Conservation (phyloP, 2,797 vertebrate species). For the Spheniscus humboldti region DNA sequence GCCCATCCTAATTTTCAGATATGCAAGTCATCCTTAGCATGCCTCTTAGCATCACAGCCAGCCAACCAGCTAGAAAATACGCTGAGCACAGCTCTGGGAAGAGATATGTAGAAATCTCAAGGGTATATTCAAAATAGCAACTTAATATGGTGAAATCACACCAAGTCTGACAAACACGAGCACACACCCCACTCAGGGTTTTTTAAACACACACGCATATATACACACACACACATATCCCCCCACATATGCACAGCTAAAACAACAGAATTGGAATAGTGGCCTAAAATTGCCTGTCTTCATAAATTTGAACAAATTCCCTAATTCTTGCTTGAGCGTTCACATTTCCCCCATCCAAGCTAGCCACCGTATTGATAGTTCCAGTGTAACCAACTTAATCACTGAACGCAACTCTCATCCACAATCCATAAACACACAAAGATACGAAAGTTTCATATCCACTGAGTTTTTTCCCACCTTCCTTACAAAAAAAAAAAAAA, state of each 20-base stretch:
- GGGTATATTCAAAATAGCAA: not conserved
- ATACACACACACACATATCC: not conserved
- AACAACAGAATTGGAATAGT: not conserved
- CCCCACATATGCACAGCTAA: not conserved
- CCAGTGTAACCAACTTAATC: not conserved
- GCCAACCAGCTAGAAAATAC: not conserved
- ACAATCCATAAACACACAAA: not conserved
- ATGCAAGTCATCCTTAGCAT: not conserved
- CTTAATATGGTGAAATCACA: not conserved
- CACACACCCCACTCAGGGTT: fast-evolving
- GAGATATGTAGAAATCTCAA: not conserved
- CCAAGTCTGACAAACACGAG: not conserved
- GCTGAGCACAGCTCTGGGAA: fast-evolving
- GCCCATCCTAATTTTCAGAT: not conserved
- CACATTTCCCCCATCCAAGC: not conserved
- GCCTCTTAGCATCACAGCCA: not conserved
- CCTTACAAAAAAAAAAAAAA: not conserved
- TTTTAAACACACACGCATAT: not conserved
- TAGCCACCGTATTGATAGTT: not conserved
- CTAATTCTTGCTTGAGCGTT: not conserved
- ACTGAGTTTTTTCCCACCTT: not conserved
- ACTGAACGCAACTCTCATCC: not conserved
- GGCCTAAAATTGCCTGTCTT: not conserved
- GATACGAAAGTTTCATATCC: not conserved
- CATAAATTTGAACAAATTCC: not conserved